Percentiles rank a stretch among this genome's conserved stretches.
phyloP scores from a whole-genome alignment of 2,888 invertebrate genomes.

The Xestia rhomboidea region DNA sequence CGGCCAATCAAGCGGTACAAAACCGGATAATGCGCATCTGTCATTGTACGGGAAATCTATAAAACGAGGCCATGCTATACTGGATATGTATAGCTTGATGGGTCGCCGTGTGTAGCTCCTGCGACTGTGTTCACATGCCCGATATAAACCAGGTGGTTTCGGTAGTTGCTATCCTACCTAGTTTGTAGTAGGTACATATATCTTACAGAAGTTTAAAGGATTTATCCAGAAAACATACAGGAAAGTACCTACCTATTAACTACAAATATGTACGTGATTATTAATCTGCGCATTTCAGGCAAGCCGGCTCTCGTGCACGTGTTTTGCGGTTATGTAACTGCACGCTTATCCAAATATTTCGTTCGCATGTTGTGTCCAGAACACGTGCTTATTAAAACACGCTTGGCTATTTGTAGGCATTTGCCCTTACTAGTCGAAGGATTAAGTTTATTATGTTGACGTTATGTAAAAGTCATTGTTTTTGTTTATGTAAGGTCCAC shows the following conservation, averaged over 20 bases:
- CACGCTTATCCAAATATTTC: background rate
- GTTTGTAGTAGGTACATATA: no score
- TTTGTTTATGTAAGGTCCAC: background rate
- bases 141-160: no score
- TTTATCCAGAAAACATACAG: background rate
- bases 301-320: background rate
- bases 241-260: background rate
- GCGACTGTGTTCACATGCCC: no score
- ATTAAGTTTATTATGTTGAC: background rate
- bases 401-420: background rate
- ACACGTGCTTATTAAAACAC: constrained; percentile 15
- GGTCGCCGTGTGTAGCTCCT: no score
- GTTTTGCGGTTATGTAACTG: background rate
- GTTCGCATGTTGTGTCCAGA: background rate
- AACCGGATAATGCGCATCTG: no score
- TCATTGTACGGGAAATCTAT: background rate
- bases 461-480: background rate
- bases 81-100: no score
- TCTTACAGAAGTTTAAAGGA: no score
- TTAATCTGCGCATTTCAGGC: background rate
- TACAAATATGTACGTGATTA: background rate
- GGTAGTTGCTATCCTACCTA: no score
- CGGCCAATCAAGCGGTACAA: no score
- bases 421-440: background rate
- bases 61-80: no score